Conservation (phyloP, 2,888 invertebrate species). For the Cerastis rubricosa region DNA sequence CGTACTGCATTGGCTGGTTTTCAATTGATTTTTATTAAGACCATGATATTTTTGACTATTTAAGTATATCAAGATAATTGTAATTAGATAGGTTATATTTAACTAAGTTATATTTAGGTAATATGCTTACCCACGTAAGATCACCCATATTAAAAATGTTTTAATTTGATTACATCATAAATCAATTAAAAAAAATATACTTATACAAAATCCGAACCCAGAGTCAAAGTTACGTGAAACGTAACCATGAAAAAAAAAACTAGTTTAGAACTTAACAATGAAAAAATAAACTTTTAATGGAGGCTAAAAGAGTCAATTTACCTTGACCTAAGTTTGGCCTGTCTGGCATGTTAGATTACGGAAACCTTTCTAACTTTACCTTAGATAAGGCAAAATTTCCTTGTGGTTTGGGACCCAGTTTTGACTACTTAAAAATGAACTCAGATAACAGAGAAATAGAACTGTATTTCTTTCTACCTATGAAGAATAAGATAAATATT, state of each 20-base stretch:
- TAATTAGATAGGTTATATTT: too few species aligned
- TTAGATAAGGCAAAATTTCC: slow-evolving; percentile 22
- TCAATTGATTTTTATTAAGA: too few species aligned
- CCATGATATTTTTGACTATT: too few species aligned
- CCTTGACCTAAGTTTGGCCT: slow-evolving; percentile 35
- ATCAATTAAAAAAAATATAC: too few species aligned
- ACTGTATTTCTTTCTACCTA: background rate
- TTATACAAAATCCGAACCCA: too few species aligned
- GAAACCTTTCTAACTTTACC: slow-evolving; percentile 32
- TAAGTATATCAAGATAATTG: too few species aligned
- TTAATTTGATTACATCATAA: too few species aligned
- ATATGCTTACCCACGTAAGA: too few species aligned
- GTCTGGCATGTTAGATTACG: slow-evolving; percentile 33
- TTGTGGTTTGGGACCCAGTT: background rate
- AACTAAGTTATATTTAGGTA: too few species aligned
- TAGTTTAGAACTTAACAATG: background rate
- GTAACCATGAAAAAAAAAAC: background rate
- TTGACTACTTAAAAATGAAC: background rate
- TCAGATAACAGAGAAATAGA: too few species aligned
- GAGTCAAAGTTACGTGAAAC: background rate
- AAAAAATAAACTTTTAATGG: slow-evolving; percentile 25
- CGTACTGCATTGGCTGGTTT: too few species aligned
- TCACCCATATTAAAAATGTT: too few species aligned
- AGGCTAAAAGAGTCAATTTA: slow-evolving; percentile 30
- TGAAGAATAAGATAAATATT: background rate